phyloP scores from a whole-genome alignment of 1,140 invertebrate species.

The Pseudobourletiella spinata region DNA sequence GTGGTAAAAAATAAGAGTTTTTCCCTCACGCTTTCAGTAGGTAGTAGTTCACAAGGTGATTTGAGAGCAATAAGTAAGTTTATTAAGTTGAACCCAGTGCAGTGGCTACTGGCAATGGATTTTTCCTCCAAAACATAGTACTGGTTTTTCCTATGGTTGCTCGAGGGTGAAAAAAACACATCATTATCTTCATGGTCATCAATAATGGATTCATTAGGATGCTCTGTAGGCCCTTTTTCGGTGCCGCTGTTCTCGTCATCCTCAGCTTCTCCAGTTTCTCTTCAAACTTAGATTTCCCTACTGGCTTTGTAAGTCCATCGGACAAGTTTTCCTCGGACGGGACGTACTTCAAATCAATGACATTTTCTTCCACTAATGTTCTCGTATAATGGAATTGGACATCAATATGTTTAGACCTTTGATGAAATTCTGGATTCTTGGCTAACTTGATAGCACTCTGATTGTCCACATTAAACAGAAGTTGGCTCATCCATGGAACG shows the following conservation, averaged over 20 bases:
- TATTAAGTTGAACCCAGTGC: constrained; percentile 6
- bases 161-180: background rate
- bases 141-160: background rate
- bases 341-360: background rate
- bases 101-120: background rate
- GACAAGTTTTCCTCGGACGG: constrained; percentile 13
- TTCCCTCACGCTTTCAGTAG: background rate
- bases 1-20: background rate
- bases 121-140: constrained; percentile 16
- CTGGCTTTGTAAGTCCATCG: constrained; percentile 29
- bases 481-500: background rate
- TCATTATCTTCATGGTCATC: background rate
- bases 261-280: background rate
- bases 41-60: constrained; percentile 16
- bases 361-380: constrained; percentile 17
- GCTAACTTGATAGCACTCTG: constrained; percentile 35
- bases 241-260: background rate
- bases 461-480: constrained; percentile 28
- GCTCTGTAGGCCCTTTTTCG: background rate
- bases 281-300: background rate
- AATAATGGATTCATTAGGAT: background rate
- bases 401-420: constrained; percentile 37
- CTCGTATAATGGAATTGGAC: constrained; percentile 37
- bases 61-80: constrained; percentile 7
- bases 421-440: constrained; percentile 37